Conservation (phyloP, 2,113 vertebrate genomes). For the Catharus minimus region DNA sequence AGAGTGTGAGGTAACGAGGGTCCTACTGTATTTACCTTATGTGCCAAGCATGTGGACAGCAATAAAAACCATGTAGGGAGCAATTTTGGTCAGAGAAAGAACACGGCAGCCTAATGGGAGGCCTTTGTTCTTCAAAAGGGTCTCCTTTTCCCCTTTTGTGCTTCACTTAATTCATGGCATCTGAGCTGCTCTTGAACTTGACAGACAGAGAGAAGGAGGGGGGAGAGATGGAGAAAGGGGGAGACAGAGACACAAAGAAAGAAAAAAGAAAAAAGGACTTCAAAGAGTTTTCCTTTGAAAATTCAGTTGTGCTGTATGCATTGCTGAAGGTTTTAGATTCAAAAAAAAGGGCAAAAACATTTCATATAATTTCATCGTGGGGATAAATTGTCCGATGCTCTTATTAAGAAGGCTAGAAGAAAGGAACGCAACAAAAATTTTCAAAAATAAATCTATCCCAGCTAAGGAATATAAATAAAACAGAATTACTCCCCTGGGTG, state of each 20-base stretch:
- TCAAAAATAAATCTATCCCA: background rate
- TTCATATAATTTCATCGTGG: constrained; percentile 47
- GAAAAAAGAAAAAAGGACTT: constrained; percentile 64
- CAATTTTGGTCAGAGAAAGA: constrained; percentile 77
- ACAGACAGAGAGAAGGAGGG: constrained; percentile 72
- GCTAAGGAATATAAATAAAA: constrained; percentile 45
- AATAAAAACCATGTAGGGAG: constrained; percentile 76
- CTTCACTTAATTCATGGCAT: constrained; percentile 82
- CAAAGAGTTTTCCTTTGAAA: constrained; percentile 73
- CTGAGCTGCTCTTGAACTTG: constrained; percentile 85
- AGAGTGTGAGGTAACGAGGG: constrained; percentile 71
- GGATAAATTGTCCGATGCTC: constrained; percentile 37
- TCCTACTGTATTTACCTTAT: constrained; percentile 78
- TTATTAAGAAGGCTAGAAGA: constrained; percentile 15
- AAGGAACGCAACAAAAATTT: constrained; percentile 7
- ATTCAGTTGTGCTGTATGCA: constrained; percentile 67
- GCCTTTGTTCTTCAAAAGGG: constrained; percentile 83
- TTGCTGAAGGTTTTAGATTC: constrained; percentile 61
- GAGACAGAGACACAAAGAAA: constrained; percentile 69
- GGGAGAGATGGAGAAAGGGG: constrained; percentile 55
- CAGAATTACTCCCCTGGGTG: constrained; percentile 28
- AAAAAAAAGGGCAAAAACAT: constrained; percentile 57
- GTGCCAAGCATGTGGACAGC: constrained; percentile 75
- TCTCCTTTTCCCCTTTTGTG: constrained; percentile 82
- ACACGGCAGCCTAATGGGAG: constrained; percentile 80